These are phyloP conservation scores for Artibeus lituratus DNA, from an alignment of 2,797 vertebrate species.

Conservation along the genomic window DNA sequence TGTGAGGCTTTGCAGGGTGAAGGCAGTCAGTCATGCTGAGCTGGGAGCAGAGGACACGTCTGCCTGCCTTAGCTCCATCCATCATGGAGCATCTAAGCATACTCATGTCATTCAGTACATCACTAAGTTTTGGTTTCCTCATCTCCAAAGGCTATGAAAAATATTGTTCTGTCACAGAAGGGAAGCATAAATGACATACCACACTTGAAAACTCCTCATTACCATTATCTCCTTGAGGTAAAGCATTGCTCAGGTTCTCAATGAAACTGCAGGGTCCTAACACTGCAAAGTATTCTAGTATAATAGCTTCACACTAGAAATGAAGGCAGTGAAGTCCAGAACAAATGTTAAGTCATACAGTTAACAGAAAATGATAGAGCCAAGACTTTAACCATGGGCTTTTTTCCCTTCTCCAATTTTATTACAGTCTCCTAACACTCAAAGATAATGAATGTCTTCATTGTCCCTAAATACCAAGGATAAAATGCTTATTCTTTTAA, in stretches of 20 bases:
- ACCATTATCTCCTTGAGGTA: not conserved
- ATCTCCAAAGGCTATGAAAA: not conserved
- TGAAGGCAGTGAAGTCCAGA: not conserved
- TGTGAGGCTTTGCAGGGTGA: not conserved
- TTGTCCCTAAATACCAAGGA: not conserved
- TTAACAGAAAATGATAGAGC: not conserved
- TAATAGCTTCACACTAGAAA: not conserved
- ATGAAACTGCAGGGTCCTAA: not conserved
- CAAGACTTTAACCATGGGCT: not conserved
- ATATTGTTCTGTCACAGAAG: not conserved
- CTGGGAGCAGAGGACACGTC: not conserved
- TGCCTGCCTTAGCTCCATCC: not conserved
- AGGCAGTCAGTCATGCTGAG: not conserved
- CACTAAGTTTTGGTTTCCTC: not conserved
- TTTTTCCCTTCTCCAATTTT: not conserved
- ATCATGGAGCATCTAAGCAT: not conserved
- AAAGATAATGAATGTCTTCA: not conserved
- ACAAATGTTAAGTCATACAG: not conserved
- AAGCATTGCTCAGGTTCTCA: not conserved
- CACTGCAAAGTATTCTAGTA: not conserved
- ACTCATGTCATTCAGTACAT: not conserved
- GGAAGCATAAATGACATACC: not conserved
- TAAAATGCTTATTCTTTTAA: not conserved
- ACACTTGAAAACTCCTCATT: not conserved
- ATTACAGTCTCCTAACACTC: not conserved